Base-by-base conservation (phyloP, 2,888 invertebrate species). In the Epiblema foenella region DNA sequence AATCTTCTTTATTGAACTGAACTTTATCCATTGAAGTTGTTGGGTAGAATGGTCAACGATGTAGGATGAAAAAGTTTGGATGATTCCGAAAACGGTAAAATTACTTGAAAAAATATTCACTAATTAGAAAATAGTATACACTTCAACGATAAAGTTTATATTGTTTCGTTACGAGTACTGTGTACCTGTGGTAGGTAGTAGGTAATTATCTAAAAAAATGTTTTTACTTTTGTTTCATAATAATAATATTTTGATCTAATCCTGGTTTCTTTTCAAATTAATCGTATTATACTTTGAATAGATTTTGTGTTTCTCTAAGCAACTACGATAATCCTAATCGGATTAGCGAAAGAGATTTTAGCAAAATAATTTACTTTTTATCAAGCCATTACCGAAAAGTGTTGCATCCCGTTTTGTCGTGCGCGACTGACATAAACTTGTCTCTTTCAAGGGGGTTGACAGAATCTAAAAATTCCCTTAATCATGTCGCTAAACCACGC, bases 11-110 rank as follows among this genome's bases (percentile, higher is more conserved):
- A 69, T 70, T 62, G 63, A 66, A 60, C 42, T 18, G 29, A 73
- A 73, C 70, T 73, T 69, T 73, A 67, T 70, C 62, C 68, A 64
- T 72, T 72, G 59, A 71, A 66, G 39, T 60, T 67, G 20, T 20
- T 66, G 18, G 42, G 37, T 12, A 17, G 33, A 57, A 52, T 37
- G 64, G 71, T 67, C 67, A 67, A 56, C 39, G 52, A 52, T 18
- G 33, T 17, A 54, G 56, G 66, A 12, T 67, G 29, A 10, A 39
- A 37, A 59, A 37, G 52, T 69, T 65, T 60, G 52, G 17, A 24
- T 11, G 29, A 59, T 29, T 24, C 42, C 46, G 39, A 29, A 18
- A 64, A 63, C 37, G 24, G n/a, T n/a, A n/a, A n/a, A n/a, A n/a
- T n/a, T n/a, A n/a, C n/a, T n/a, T n/a, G n/a, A n/a, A n/a, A n/a